These are phyloP conservation scores for Gouania willdenowi DNA, from an alignment of 2,797 vertebrate genomes.

Conservation along the genomic window DNA sequence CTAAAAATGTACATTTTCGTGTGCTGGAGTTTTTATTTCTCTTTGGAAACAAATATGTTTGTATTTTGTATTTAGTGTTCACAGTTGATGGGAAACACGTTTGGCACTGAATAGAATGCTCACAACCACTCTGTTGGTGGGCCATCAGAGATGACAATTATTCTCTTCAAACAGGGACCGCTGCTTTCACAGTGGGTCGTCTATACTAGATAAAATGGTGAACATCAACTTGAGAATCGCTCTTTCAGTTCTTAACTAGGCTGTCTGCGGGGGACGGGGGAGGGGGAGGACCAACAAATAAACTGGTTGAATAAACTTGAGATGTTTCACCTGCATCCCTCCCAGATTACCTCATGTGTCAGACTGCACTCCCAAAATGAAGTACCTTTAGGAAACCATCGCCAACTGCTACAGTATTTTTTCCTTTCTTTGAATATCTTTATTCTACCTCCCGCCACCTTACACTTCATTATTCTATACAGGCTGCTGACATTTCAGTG, in stretches of 20 bases:
- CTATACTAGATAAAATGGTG: conserved; percentile 54
- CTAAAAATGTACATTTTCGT: conserved; percentile 20
- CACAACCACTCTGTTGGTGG: conserved; percentile 44
- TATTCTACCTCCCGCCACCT: background rate
- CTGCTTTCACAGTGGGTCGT: conserved; percentile 37
- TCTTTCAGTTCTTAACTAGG: conserved; percentile 5
- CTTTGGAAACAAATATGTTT: conserved; percentile 15
- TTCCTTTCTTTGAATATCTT: conserved; percentile 1
- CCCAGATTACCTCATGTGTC: conserved; percentile 19
- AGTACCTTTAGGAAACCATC: conserved; percentile 22
- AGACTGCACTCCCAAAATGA: conserved; percentile 15
- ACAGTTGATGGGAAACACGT: conserved; percentile 33
- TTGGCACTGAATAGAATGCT: conserved; percentile 24
- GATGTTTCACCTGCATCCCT: conserved; percentile 19
- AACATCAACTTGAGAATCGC: conserved; percentile 24
- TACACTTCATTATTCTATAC: conserved; percentile 12
- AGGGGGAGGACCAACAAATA: conserved; percentile 10
- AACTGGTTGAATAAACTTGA: background rate
- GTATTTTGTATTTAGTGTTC: conserved; percentile 25
- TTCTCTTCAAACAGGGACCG: conserved; percentile 44
- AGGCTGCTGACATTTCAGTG: conserved; percentile 13
- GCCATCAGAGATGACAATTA: conserved; percentile 44
- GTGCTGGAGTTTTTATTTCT: conserved; percentile 13
- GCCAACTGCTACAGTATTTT: background rate
- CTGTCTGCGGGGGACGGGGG: too few species aligned